Base-by-base conservation (phyloP, 2,113 vertebrate species). In the Empidonax traillii region DNA sequence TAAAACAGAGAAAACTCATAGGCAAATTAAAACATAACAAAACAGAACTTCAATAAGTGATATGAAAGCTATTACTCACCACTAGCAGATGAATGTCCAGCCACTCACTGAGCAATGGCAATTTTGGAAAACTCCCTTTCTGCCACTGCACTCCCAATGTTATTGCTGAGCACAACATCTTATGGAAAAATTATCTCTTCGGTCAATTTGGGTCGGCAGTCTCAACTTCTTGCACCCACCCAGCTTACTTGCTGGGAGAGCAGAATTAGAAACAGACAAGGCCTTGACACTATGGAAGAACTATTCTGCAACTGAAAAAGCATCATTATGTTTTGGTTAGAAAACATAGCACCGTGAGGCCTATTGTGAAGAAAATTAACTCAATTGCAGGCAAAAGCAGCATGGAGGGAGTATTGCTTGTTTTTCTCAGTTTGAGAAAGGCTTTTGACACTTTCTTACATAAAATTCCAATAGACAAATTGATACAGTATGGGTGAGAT, bases 31-130 rank as follows among this genome's bases (percentile, higher is more conserved):
- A 93, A 17, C 8, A 17, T 44, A 35, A 49, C 22, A 71, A 65
- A 78, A 8, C 8, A n/a, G 74, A 53, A 28, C 9, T 12, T 35
- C 8, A 17, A 4, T 18, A 31, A 43, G 8, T 51, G 20, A 49
- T 43, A 10, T 6, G 85, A 77, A 68, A 81, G 11, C 20, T 37
- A 7, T 22, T 46, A 8, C 10, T 55, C 30, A 41, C 33, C 16
- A 19, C 4, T 52, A 83, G 30, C n/a, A 72, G n/a, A 68, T 4
- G 18, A 59, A 14, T 62, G 52, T 4, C 12, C 37, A 63, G 18
- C 2, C 13, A 67, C n/a, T 7, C 13, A 0, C 27, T 13, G 8
- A 71, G 21, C 13, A 84, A 44, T 8, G 2, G 4, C 3, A 41
- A 20, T 52, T 89, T 39, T 31, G 13, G 18, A 52, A 67, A 76